Percentiles rank a stretch among this genome's conserved stretches.
Evolutionary conservation across 2,113 vertebrate species (phyloP).

Genomic region (Rousettus leschenaultii): DNA sequence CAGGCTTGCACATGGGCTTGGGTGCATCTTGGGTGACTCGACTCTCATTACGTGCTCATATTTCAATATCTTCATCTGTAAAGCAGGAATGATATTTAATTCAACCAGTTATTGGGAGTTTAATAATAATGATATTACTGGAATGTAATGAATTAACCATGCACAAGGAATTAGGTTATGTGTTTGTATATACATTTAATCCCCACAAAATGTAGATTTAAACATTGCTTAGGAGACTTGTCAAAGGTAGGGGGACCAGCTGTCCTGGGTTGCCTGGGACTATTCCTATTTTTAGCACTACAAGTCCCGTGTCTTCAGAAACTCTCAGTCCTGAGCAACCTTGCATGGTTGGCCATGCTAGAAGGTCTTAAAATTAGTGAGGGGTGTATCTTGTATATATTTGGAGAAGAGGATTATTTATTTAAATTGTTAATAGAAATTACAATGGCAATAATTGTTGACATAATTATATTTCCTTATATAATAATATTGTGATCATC

Average conservation of each 20-base stretch:
- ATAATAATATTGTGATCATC: not conserved
- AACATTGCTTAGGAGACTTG: not conserved
- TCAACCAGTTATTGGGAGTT: not conserved
- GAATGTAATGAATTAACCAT: not conserved
- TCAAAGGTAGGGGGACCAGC: not conserved
- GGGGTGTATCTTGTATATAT: not conserved
- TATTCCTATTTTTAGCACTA: not conserved
- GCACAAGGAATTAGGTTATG: not conserved
- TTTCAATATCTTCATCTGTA: not conserved
- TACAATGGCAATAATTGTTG: not conserved
- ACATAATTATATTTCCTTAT: not conserved
- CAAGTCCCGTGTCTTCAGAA: not conserved
- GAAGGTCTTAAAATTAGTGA: not conserved
- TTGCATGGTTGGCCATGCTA: not conserved
- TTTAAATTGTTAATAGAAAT: not conserved
- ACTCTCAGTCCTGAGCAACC: not conserved
- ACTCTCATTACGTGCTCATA: not conserved
- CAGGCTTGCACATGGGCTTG: not conserved
- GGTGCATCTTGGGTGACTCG: not conserved
- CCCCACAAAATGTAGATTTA: not conserved
- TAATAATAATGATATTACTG: not conserved
- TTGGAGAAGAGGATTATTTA: not conserved
- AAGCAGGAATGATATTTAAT: not conserved
- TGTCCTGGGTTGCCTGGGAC: not conserved
- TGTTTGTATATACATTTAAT: not conserved